Evolutionary conservation across 2,888 invertebrate species (phyloP).

Genomic region (Orthosia cruda): DNA sequence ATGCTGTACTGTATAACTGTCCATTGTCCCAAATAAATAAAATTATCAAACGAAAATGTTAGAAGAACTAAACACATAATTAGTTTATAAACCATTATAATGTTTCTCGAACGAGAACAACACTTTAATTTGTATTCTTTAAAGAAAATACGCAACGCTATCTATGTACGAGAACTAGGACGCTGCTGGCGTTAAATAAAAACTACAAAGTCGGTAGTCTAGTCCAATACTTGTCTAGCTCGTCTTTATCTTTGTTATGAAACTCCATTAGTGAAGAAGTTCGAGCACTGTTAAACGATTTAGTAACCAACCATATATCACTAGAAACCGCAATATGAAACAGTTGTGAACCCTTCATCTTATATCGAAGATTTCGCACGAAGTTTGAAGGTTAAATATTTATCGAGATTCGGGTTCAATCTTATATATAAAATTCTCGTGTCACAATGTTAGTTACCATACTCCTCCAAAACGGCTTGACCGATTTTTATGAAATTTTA

Average conservation of each 20-base stretch:
- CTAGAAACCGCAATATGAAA: conserved; percentile 1
- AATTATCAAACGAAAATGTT: neutral
- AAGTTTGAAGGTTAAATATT: conserved; percentile 26
- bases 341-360: neutral
- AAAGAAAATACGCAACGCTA: neutral
- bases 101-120: neutral
- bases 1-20: too few relatives aligned
- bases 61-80: neutral
- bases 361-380: neutral
- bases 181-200: conserved; percentile 6
- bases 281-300: conserved; percentile 7
- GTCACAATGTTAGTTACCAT: too few relatives aligned
- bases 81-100: conserved; percentile 1
- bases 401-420: conserved; percentile 3
- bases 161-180: neutral
- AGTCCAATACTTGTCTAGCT: neutral
- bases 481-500: too few relatives aligned
- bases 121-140: neutral
- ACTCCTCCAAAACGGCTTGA: too few relatives aligned
- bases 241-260: conserved; percentile 29
- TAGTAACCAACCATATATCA: neutral
- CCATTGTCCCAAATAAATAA: too few relatives aligned
- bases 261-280: conserved; percentile 27
- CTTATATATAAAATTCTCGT: too few relatives aligned
- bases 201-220: conserved; percentile 8